phyloP scores from a whole-genome alignment of 1,140 invertebrate genomes.

The Sitophilus oryzae region DNA sequence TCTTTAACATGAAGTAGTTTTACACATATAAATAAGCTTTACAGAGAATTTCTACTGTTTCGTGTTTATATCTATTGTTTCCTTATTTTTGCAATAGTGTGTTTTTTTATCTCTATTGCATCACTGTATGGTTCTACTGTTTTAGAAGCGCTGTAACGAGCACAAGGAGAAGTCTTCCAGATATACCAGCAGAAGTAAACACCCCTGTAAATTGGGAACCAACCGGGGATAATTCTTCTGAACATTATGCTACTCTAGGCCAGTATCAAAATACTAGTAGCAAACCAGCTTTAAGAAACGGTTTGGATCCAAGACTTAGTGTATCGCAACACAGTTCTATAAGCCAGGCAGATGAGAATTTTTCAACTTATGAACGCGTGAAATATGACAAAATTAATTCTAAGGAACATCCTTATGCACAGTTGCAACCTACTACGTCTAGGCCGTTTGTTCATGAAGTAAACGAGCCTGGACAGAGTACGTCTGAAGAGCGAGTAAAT shows the following conservation, averaged over 20 bases:
- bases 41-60: no score
- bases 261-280: conserved; percentile 39
- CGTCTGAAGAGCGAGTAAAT: conserved; percentile 26
- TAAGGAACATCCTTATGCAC: conserved; percentile 63
- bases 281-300: conserved; percentile 36
- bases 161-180: conserved; percentile 59
- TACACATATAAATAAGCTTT: background rate
- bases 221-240: conserved; percentile 53
- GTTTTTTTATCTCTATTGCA: no score
- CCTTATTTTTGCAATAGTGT: no score
- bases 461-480: conserved; percentile 7
- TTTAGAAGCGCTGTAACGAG: conserved; percentile 37
- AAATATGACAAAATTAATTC: conserved; percentile 50
- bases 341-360: conserved; percentile 53
- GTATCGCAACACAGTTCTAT: conserved; percentile 55
- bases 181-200: conserved; percentile 51
- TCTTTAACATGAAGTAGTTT: conserved; percentile 8
- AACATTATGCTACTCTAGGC: conserved; percentile 62
- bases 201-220: conserved; percentile 48
- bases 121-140: no score
- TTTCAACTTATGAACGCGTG: conserved; percentile 55
- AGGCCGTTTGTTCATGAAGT: conserved; percentile 18
- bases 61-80: no score
- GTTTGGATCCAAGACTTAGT: conserved; percentile 44
- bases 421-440: conserved; percentile 47